Base-by-base conservation (phyloP, 2,797 vertebrate species). In the Triplophysa bombifrons region DNA sequence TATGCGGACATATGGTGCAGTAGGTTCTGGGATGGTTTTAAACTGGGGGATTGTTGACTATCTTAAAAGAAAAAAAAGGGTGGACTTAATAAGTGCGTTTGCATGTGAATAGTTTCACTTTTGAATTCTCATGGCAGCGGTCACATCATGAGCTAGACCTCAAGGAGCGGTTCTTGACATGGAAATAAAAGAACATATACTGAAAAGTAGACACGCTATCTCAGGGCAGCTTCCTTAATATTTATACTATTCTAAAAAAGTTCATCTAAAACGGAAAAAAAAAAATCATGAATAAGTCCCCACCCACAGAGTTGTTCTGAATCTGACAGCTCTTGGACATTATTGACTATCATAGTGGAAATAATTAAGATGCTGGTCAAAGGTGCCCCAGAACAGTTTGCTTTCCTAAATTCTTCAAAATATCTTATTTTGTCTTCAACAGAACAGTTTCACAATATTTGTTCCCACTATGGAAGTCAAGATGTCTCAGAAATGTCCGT, bases 1-100 rank as follows among this genome's bases (percentile, higher is more conserved):
- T 50, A n/a, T 13, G 10, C 9, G 20, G 34, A 63, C 73, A 84
- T 77, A 80, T 82, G 80, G 76, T 25, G 12, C 68, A 51, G 55
- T 55, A 72, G 53, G 60, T 56, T 72, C 53, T 53, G 61, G n/a
- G 46, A 5, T 6, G 30, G 61, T 64, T 64, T 64, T 19, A 38
- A 65, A 19, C 30, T n/a, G 17, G 34, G 34, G 17, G 19, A 65
- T 58, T 50, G 14, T 50, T 51, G 56, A 14, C 44, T 22, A n/a
- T 16, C 46, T 22, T 27, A 7, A 63, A 34, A 63, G 25, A 41
- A 56, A 20, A 61, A 60, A 70, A 71, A 72, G 68, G 68, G 58
- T 55, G 60, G 60, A 64, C 60, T 38, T 6, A 38, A 6, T 0
- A 46, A n/a, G 44, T 46, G 68, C 25, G 13, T 56, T 38, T 68